These are phyloP conservation scores for Drosophila nasuta DNA, from an alignment of 1,140 invertebrate genomes.

Conservation along the genomic window DNA sequence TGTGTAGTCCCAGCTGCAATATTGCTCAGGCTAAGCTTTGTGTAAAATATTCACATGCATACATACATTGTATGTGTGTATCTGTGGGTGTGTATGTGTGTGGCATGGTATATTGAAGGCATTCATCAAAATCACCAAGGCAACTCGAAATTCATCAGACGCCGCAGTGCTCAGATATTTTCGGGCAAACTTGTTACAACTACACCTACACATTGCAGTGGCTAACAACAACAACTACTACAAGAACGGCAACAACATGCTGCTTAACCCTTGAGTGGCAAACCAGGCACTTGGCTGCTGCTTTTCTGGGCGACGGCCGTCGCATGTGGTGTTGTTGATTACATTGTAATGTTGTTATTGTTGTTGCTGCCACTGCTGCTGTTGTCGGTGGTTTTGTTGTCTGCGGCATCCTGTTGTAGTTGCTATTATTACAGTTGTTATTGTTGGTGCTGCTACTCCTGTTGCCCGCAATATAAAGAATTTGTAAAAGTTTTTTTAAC, in stretches of 20 bases:
- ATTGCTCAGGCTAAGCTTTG: slow-evolving; percentile 53
- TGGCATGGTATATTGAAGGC: slow-evolving; percentile 53
- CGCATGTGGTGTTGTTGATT: slow-evolving; percentile 78
- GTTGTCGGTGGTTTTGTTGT: slow-evolving; percentile 65
- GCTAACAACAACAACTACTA: slow-evolving; percentile 24
- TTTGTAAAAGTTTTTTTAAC: slow-evolving; percentile 77
- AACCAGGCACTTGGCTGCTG: slow-evolving; percentile 56
- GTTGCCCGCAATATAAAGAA: slow-evolving; percentile 65
- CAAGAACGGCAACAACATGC: slow-evolving; percentile 12
- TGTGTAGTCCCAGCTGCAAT: slow-evolving; percentile 53
- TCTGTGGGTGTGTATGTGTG: slow-evolving; percentile 16
- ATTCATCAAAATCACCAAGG: slow-evolving; percentile 79
- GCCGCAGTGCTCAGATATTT: slow-evolving; percentile 58
- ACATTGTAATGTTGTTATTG: slow-evolving; percentile 64
- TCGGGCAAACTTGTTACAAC: slow-evolving; percentile 56
- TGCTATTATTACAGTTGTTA: slow-evolving; percentile 77
- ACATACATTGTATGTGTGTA: background rate
- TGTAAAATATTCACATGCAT: slow-evolving; percentile 37
- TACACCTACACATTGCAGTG: slow-evolving; percentile 51
- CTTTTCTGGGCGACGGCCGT: slow-evolving; percentile 35
- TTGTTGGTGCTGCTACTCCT: slow-evolving; percentile 60
- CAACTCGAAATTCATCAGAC: slow-evolving; percentile 71
- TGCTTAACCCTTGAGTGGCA: slow-evolving; percentile 70
- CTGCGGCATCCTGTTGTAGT: slow-evolving; percentile 69
- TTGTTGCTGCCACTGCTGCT: slow-evolving; percentile 49